A percentile compares a stretch with the other conserved stretches of the same genome.
These are phyloP conservation scores for Dolichoris vasculosae DNA, from an alignment of 1,140 invertebrate genomes.

Conservation along the genomic window DNA sequence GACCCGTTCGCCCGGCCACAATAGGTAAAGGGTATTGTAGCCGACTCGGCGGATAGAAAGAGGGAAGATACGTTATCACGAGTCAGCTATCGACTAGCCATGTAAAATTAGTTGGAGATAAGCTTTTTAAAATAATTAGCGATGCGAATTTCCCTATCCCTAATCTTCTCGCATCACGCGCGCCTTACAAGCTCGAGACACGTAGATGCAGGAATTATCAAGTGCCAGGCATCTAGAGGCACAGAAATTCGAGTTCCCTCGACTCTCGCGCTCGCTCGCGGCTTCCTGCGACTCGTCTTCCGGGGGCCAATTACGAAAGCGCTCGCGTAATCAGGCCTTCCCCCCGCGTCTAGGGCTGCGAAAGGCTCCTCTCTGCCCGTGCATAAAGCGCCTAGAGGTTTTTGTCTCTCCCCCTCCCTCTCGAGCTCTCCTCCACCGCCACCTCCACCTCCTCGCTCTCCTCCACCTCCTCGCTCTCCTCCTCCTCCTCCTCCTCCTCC, in stretches of 20 bases:
- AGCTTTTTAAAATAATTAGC: slow-evolving; percentile 50
- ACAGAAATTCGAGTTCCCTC: slow-evolving; percentile 46
- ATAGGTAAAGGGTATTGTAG: slow-evolving; percentile 26
- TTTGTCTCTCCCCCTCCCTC: slow-evolving; percentile 19
- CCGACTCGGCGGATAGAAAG: background rate
- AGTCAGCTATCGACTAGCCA: slow-evolving; percentile 27
- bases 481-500: slow-evolving; percentile 2
- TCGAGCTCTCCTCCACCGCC: background rate
- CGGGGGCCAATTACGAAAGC: slow-evolving; percentile 52
- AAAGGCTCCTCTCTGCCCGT: background rate
- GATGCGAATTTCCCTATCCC: slow-evolving; percentile 47
- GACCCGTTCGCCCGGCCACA: background rate
- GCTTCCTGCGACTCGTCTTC: slow-evolving; percentile 41
- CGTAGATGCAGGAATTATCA: slow-evolving; percentile 40
- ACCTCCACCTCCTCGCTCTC: slow-evolving; percentile 12
- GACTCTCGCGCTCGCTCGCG: slow-evolving; percentile 14
- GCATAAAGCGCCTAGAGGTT: slow-evolving; percentile 33
- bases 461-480: slow-evolving; percentile 29
- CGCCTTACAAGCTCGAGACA: slow-evolving; percentile 32
- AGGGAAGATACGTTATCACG: slow-evolving; percentile 10
- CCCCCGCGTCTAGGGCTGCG: background rate
- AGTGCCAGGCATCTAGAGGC: slow-evolving; percentile 38
- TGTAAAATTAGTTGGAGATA: slow-evolving; percentile 49
- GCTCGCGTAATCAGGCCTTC: slow-evolving; percentile 44
- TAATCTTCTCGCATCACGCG: slow-evolving; percentile 35